Evolutionary conservation across 1,140 invertebrate species (phyloP), one percentile per base, ranked within the genome.

Genomic region (Dolichoris vasculosae): DNA sequence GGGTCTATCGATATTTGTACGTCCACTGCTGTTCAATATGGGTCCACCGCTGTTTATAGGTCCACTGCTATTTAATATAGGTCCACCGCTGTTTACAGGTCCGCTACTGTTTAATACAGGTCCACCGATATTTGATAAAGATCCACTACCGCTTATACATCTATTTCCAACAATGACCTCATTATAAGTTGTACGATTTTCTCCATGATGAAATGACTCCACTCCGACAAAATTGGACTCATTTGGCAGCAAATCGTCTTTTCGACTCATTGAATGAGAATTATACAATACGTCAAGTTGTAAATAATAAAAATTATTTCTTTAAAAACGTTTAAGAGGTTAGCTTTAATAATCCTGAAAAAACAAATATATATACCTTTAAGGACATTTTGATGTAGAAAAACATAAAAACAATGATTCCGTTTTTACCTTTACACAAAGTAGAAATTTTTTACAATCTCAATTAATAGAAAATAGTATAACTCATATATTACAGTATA

Each of bases 281-380:
- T 84, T 48, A 77, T 17, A 32, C 35, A 76, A 59, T 38, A 59
- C n/a, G 55, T 73, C 35, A 35, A 43, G 35, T 77, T 71, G 38
- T 38, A 77, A 84, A 83, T 84, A 78, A 84, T 78, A 30, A 23
- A 77, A 77, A 77, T 48, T 51, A 43, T 26, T 20, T 46, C 40
- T 75, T 55, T 71, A 20, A 46, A 7, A 38, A 9, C 40, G 26
- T 32, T 78, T n/a, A 17, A 77, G 71, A 84, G 59, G 73, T 77
- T 84, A 83, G 55, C 38, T 83, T 46, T n/a, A 55, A 83, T 43
- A 77, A 48, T n/a, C 67, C 82, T 84, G 59, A 67, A 84, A 84
- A n/a, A 84, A 15, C 30, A 78, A 32, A 76, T 8, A 83, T n/a
- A 82, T 7, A 73, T 75, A 46, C n/a, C 3, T 26, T 30, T 69